Evolutionary conservation across 2,113 vertebrate species (phyloP).

Genomic region (Varanus komodoensis): DNA sequence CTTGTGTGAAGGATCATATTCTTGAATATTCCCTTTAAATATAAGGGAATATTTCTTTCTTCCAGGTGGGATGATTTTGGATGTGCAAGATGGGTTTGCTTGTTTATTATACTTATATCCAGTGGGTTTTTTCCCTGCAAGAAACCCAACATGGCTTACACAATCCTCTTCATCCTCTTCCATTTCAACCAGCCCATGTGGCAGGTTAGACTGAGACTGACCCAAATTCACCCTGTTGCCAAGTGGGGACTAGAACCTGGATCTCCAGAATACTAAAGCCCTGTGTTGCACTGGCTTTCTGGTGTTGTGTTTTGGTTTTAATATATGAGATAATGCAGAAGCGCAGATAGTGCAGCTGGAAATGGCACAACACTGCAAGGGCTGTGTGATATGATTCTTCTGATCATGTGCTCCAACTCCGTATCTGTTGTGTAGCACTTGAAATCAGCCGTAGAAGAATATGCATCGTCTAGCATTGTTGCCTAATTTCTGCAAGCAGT

Average conservation of each 20-base stretch:
- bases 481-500: slow-evolving; percentile 22
- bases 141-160: too few species aligned
- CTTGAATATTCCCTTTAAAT: background rate
- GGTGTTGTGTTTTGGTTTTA: background rate
- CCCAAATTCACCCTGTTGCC: too few species aligned
- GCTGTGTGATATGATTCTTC: too few species aligned
- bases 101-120: too few species aligned
- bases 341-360: background rate
- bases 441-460: background rate
- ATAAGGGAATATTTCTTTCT: background rate
- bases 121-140: too few species aligned
- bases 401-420: background rate
- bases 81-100: background rate
- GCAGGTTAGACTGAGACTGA: too few species aligned
- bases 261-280: too few species aligned
- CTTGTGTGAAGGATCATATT: background rate
- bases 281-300: too few species aligned
- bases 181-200: too few species aligned
- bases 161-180: too few species aligned
- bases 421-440: background rate
- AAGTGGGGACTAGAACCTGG: too few species aligned
- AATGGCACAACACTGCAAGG: background rate
- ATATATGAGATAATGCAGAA: background rate
- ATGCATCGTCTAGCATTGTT: background rate
- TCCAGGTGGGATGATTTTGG: background rate